phyloP scores from a whole-genome alignment of 2,888 invertebrate genomes.

The Copidosoma aretas region DNA sequence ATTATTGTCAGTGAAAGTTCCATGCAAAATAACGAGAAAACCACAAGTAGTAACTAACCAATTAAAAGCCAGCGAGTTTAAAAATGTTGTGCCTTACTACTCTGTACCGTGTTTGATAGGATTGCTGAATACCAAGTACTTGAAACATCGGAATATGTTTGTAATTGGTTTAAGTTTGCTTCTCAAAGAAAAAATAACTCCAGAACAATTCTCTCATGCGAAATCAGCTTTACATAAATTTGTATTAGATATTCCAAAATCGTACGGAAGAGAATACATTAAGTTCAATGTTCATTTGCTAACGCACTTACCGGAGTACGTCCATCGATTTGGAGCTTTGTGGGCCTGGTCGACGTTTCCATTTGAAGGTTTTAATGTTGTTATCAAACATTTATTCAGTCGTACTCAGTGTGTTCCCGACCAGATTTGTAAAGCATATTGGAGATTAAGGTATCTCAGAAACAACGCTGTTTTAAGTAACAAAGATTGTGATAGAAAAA shows the following conservation, averaged over 20 bases:
- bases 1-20: slow-evolving; percentile 18
- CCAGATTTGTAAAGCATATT: slow-evolving; percentile 4
- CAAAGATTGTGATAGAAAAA: neutral
- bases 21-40: slow-evolving; percentile 21
- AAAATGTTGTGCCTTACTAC: slow-evolving; percentile 37
- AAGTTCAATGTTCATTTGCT: no score
- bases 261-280: neutral
- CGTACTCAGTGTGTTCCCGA: slow-evolving; percentile 11
- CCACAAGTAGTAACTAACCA: slow-evolving; percentile 12
- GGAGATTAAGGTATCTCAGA: slow-evolving; percentile 3
- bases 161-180: slow-evolving; percentile 29
- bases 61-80: slow-evolving; percentile 36
- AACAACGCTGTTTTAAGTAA: slow-evolving; percentile 6
- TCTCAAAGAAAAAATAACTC: neutral
- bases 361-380: slow-evolving; percentile 3
- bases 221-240: neutral
- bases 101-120: slow-evolving; percentile 35
- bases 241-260: neutral
- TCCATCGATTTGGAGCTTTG: neutral
- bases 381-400: neutral
- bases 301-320: no score
- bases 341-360: slow-evolving; percentile 9
- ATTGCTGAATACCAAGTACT: slow-evolving; percentile 22
- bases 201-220: neutral
- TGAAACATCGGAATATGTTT: slow-evolving; percentile 29